A percentile compares a stretch with the other conserved stretches of the same genome.
phyloP scores from a whole-genome alignment of 2,113 vertebrate species.

The Ardeotis arabs region DNA sequence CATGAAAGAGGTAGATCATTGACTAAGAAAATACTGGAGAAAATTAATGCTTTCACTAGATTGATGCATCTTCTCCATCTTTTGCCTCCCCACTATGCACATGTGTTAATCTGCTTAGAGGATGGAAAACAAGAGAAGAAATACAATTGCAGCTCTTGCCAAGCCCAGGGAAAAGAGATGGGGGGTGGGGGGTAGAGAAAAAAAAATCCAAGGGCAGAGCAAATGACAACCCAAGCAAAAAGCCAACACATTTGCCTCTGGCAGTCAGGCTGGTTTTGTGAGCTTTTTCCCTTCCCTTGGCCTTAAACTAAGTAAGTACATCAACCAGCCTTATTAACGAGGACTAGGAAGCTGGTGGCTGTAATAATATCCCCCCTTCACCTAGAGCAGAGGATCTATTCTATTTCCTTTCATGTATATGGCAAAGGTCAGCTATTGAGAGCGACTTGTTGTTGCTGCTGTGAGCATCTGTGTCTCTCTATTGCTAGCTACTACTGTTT shows the following conservation, averaged over 20 bases:
- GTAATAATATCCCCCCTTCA: slow-evolving; percentile 54
- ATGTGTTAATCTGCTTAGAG: slow-evolving; percentile 66
- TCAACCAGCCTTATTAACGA: slow-evolving; percentile 51
- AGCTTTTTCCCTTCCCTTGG: slow-evolving; percentile 7
- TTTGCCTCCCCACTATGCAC: not conserved
- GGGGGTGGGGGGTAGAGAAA: not conserved
- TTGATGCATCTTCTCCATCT: not conserved
- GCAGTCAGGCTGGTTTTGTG: slow-evolving; percentile 59
- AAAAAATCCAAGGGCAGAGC: slow-evolving; percentile 52
- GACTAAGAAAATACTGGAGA: slow-evolving; percentile 64
- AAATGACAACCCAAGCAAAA: slow-evolving; percentile 67
- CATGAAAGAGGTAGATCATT: not conserved
- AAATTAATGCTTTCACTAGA: slow-evolving; percentile 59
- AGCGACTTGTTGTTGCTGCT: not conserved
- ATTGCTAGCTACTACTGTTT: slow-evolving; percentile 53
- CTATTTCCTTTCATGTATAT: slow-evolving; percentile 72
- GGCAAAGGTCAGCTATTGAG: slow-evolving; percentile 76
- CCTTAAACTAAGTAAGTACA: slow-evolving; percentile 45
- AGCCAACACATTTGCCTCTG: slow-evolving; percentile 29
- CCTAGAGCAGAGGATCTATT: slow-evolving; percentile 65
- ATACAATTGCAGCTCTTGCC: slow-evolving; percentile 58
- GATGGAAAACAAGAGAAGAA: slow-evolving; percentile 74
- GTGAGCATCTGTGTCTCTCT: slow-evolving; percentile 3
- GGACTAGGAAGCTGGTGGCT: slow-evolving; percentile 71
- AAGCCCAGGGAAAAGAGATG: slow-evolving; percentile 38